A percentile compares a stretch with the other conserved stretches of the same genome.
Conservation (phyloP, 2,113 vertebrate genomes). For the Argyrosomus japonicus region DNA sequence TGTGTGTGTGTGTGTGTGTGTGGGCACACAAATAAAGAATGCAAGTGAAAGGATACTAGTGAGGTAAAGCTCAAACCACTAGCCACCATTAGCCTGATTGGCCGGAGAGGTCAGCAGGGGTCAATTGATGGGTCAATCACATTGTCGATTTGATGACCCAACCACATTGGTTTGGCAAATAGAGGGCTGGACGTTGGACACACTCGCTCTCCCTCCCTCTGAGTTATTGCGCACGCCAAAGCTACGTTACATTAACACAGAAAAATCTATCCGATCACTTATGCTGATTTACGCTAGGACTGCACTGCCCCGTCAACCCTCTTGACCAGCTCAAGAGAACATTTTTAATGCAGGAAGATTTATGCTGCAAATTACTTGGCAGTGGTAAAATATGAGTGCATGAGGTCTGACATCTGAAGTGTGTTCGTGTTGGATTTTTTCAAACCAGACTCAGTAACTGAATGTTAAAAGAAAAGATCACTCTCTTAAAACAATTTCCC, state of each 20-base stretch:
- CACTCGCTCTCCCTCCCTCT: constrained; percentile 47
- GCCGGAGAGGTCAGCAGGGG: constrained; percentile 79
- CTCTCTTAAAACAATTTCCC: neutral
- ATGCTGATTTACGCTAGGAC: constrained; percentile 81
- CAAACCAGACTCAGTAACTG: neutral
- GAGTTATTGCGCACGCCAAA: constrained; percentile 80
- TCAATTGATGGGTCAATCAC: constrained; percentile 84
- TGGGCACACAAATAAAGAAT: constrained; percentile 20
- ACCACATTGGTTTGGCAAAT: constrained; percentile 65
- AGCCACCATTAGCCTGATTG: constrained; percentile 85
- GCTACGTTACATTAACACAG: constrained; percentile 79
- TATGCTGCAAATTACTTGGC: constrained; percentile 77
- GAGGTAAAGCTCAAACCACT: constrained; percentile 54
- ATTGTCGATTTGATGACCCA: constrained; percentile 81
- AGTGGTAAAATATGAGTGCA: constrained; percentile 65
- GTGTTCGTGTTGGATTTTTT: constrained; percentile 24
- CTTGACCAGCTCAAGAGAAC: constrained; percentile 72
- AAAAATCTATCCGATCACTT: constrained; percentile 84
- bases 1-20: constrained; percentile 19
- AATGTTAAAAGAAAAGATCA: neutral
- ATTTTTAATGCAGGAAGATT: constrained; percentile 80
- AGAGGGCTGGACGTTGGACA: constrained; percentile 54
- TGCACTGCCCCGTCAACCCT: constrained; percentile 60
- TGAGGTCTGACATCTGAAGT: constrained; percentile 50
- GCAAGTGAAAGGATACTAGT: constrained; percentile 56